A percentile compares a stretch with the other conserved stretches of the same genome.
Evolutionary conservation across 92 coral and sea anemone genomes (phyloP).

Genomic region (Umimayanthus kanabou): DNA sequence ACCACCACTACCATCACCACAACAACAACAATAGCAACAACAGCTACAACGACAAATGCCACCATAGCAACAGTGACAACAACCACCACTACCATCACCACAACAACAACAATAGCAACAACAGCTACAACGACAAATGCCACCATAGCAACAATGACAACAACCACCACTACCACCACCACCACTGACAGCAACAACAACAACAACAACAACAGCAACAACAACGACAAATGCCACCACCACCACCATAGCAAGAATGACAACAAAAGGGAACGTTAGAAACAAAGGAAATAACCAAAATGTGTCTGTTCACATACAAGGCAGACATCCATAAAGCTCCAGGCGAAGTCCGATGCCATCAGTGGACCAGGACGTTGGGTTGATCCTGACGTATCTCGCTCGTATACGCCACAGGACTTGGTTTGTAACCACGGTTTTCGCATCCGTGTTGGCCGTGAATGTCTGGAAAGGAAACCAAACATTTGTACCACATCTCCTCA

Average conservation of each 20-base stretch:
- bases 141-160: too few relatives aligned
- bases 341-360: slow-evolving; percentile 33
- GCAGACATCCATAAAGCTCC: slow-evolving; percentile 47
- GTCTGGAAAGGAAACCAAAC: slow-evolving; percentile 2
- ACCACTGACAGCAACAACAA: too few relatives aligned
- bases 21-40: not conserved
- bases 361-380: slow-evolving; percentile 16
- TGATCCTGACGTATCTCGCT: slow-evolving; percentile 25
- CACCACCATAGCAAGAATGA: not conserved
- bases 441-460: slow-evolving; percentile 36
- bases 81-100: too few relatives aligned
- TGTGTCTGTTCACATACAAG: not conserved
- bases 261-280: too few relatives aligned
- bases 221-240: not conserved
- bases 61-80: too few relatives aligned
- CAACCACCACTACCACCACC: too few relatives aligned
- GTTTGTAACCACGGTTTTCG: slow-evolving; percentile 14
- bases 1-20: too few relatives aligned
- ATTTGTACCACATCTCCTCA: not conserved
- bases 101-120: too few relatives aligned
- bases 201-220: not conserved
- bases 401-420: not conserved
- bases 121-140: too few relatives aligned
- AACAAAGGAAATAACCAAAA: not conserved
- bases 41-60: too few relatives aligned